phyloP scores from a whole-genome alignment of 2,797 vertebrate genomes.

The Anableps anableps region DNA sequence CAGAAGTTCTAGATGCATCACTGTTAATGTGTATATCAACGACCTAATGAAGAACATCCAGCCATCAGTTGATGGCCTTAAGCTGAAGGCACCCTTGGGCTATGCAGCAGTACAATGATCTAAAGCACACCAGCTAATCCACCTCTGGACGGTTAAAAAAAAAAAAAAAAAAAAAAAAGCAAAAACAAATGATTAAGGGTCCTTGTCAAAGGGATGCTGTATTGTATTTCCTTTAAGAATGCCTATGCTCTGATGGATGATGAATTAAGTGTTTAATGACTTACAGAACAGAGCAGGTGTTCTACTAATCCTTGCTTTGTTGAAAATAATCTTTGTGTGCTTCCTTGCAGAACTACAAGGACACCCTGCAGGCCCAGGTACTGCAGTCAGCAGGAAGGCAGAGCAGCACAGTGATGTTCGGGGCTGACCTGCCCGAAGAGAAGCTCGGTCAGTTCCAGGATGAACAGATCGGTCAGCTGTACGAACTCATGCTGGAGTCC shows the following conservation, averaged over 20 bases:
- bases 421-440: constrained; percentile 58
- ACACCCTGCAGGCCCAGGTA: constrained; percentile 77
- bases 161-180: too few relatives aligned
- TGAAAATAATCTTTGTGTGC: constrained; percentile 2
- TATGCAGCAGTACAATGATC: too few relatives aligned
- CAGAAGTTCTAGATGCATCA: too few relatives aligned
- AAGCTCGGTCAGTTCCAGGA: constrained; percentile 85
- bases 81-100: too few relatives aligned
- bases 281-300: not conserved
- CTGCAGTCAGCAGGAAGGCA: constrained; percentile 54
- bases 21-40: too few relatives aligned
- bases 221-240: not conserved
- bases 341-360: constrained; percentile 71
- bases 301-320: constrained; percentile 13
- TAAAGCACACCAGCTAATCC: too few relatives aligned
- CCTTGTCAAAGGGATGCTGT: too few relatives aligned
- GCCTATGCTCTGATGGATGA: not conserved
- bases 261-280: constrained; percentile 2
- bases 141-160: too few relatives aligned
- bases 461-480: constrained; percentile 91
- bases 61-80: too few relatives aligned
- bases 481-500: constrained; percentile 92
- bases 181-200: too few relatives aligned
- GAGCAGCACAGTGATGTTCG: constrained; percentile 50
- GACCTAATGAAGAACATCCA: too few relatives aligned